These are phyloP conservation scores for Tetramorium bicarinatum DNA, from an alignment of 2,888 invertebrate species.

Conservation along the genomic window DNA sequence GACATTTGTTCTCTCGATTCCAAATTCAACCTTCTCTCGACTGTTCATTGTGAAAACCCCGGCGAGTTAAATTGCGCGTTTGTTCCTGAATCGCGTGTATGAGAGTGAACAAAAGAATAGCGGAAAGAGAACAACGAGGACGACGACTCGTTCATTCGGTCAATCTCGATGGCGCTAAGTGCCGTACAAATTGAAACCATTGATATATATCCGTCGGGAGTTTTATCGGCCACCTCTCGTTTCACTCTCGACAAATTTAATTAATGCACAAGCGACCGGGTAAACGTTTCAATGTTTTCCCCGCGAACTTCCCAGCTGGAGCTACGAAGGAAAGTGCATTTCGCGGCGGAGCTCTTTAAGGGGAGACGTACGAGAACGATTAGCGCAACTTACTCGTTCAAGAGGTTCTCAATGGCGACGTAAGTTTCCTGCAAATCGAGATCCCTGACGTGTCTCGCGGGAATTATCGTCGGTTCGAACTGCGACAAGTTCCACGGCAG, in stretches of 20 bases:
- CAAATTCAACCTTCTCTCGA: constrained; percentile 40
- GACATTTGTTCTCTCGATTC: constrained; percentile 59
- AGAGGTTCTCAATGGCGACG: constrained; percentile 78
- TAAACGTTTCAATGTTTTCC: neutral
- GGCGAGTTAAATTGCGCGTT: constrained; percentile 41
- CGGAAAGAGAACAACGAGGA: constrained; percentile 39
- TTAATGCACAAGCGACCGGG: constrained; percentile 8
- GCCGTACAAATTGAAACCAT: constrained; percentile 27
- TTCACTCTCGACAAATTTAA: constrained; percentile 31
- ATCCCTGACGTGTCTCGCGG: constrained; percentile 78
- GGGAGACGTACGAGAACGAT: neutral
- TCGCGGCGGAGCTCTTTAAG: neutral
- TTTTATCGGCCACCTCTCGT: neutral
- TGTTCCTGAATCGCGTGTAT: constrained; percentile 26
- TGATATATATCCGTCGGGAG: constrained; percentile 19
- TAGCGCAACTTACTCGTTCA: constrained; percentile 80
- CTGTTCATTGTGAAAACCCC: constrained; percentile 29
- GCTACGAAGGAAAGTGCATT: neutral
- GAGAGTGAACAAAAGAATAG: constrained; percentile 29
- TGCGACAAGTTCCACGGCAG: constrained; percentile 83
- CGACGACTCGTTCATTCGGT: constrained; percentile 29
- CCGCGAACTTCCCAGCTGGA: too few relatives aligned
- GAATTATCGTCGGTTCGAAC: constrained; percentile 79
- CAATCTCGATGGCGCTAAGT: constrained; percentile 41
- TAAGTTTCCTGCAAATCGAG: constrained; percentile 81